Evolutionary conservation across 1,140 invertebrate species (phyloP).

Genomic region (Papilio aristodemus): DNA sequence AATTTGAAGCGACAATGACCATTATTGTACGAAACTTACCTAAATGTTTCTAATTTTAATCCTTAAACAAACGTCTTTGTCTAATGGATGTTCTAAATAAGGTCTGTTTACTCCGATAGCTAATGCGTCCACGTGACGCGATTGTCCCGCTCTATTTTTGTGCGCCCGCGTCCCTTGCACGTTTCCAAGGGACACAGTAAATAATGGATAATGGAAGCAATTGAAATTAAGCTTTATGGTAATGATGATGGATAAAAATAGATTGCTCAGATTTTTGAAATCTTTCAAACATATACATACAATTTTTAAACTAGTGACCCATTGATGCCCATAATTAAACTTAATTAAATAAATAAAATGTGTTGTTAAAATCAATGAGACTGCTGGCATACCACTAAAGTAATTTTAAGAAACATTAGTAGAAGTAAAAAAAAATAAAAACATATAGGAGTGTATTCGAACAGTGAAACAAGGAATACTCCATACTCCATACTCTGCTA

Average conservation of each 20-base stretch:
- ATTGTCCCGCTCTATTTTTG: slow-evolving; percentile 39
- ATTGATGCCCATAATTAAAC: too few relatives aligned
- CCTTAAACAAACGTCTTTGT: slow-evolving; percentile 10
- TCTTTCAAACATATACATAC: too few relatives aligned
- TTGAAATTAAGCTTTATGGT: neutral
- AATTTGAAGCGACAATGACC: neutral
- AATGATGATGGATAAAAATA: neutral
- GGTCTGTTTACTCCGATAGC: slow-evolving; percentile 15
- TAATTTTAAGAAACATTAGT: too few relatives aligned
- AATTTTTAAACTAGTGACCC: too few relatives aligned
- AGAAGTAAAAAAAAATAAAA: too few relatives aligned
- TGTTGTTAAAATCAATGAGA: too few relatives aligned
- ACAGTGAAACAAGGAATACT: too few relatives aligned
- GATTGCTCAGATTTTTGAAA: neutral
- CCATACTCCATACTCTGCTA: too few relatives aligned
- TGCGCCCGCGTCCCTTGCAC: slow-evolving; percentile 31
- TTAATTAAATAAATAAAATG: too few relatives aligned
- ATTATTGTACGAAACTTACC: neutral
- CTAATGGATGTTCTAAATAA: slow-evolving; percentile 44
- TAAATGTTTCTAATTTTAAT: slow-evolving; percentile 19
- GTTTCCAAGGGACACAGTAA: neutral
- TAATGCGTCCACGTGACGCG: slow-evolving; percentile 30
- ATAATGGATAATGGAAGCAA: slow-evolving; percentile 9
- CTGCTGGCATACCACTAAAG: too few relatives aligned
- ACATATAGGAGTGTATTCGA: too few relatives aligned